Evolutionary conservation across 2,113 vertebrate genomes (phyloP), one percentile per base, ranked within the genome.

Genomic region (Hydropotes inermis): DNA sequence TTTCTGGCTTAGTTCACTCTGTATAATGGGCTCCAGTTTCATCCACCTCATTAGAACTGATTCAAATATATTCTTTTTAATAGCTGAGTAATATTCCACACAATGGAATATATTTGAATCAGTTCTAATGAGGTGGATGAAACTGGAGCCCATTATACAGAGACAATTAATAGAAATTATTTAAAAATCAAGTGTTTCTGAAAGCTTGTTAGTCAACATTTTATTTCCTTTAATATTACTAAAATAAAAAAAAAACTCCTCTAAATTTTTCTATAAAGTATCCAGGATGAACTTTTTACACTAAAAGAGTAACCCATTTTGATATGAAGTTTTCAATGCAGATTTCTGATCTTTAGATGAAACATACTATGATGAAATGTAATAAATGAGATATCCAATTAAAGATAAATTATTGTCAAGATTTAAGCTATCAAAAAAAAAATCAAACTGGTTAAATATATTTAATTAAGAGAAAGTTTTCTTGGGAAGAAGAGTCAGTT

Each of bases 351-450:
- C 23, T 95, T 97, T 52, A 88, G 81, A 91, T 84, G 33, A 92
- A 74, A 93, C 23, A 39, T 25, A 94, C 54, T 47, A 79, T 28
- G 67, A 81, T 95, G 78, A 95, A 54, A n/a, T 87, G 15, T n/a
- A 88, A 91, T 81, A 93, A 95, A 52, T 87, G 76, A 94, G 7
- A 79, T 82, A 83, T 54, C 15, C 79, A 3, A 83, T 83, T 96
- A 95, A 83, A 97, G 90, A 39, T 43, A 92, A 82, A 61, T 78
- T 86, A 61, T 84, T 97, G 87, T 96, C 25, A 97, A 92, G 33
- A 55, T 7, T 90, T 76, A 90, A 92, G 27, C 3, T 86, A 64
- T 96, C 6, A 94, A 87, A 96, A 70, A 52, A 54, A 96, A 82
- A 30, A 96, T 55, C 89, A 67, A 17, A 86, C 17, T 39, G 70